Evolutionary conservation across 92 coral and sea anemone genomes (phyloP).

Genomic region (Umimayanthus kanabou): DNA sequence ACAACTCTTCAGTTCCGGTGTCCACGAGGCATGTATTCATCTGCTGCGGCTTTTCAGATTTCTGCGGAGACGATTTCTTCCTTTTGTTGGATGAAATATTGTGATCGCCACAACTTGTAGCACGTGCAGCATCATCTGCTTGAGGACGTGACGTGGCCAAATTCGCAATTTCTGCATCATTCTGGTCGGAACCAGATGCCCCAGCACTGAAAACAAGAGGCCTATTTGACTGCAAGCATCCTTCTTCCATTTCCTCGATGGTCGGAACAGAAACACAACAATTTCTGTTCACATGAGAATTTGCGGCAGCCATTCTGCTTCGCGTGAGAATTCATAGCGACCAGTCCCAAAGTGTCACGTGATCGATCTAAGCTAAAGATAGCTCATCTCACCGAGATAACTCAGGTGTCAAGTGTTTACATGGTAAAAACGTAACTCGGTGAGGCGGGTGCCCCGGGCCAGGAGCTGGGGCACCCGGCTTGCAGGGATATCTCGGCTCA

Average conservation of each 20-base stretch:
- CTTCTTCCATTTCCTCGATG: too few species aligned
- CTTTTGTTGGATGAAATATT: background rate
- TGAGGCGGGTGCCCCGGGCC: too few species aligned
- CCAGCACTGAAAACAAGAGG: too few species aligned
- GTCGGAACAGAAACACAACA: too few species aligned
- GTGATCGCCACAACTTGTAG: background rate
- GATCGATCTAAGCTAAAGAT: background rate
- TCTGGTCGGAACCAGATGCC: too few species aligned
- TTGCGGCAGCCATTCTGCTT: background rate
- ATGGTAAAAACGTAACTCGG: too few species aligned
- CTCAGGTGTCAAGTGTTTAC: too few species aligned
- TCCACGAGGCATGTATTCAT: background rate
- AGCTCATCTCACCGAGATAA: background rate
- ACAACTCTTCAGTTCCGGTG: background rate
- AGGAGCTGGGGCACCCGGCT: too few species aligned
- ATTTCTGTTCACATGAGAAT: background rate
- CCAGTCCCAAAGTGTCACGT: background rate
- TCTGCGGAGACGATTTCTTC: background rate
- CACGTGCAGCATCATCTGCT: constrained; percentile 14
- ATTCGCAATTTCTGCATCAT: constrained; percentile 1
- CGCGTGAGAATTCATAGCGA: background rate
- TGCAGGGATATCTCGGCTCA: too few species aligned
- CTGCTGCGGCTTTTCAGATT: background rate
- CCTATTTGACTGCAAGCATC: too few species aligned
- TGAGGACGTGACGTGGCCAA: background rate